Base-by-base conservation (phyloP, 2,797 vertebrate species). In the Protonibea diacanthus region DNA sequence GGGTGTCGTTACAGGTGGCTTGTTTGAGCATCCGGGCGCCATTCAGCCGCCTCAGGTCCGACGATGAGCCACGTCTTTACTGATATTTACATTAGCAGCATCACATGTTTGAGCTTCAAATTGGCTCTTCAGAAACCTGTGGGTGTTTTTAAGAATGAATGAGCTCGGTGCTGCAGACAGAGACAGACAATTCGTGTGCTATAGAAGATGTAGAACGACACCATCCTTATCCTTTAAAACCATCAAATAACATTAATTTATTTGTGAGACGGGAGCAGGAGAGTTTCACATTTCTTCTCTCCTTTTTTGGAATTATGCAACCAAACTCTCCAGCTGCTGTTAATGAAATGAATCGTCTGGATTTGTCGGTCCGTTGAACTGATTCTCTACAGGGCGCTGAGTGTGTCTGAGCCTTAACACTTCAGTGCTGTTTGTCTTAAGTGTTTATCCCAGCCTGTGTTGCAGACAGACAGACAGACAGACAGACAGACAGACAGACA, bases 341-440 rank as follows among this genome's bases (percentile, higher is more conserved):
- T 59, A 72, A 65, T 79, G 21, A 49, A 75, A 52, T 33, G 20
- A 27, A 66, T 40, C 27, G 4, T 6, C 17, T 44, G 48, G 61
- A 65, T 71, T 80, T 45, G 59, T 70, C 13, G 20, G 58, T 49
- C 20, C n/a, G 4, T 17, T 65, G 65, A 86, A 52, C 56, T 64
- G 42, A 80, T 79, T 72, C 60, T 56, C 42, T 44, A 15, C 74
- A 75, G 52, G 60, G 23, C 25, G 18, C 18, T 1, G 33, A 78
- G 61, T 23, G 27, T 33, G 21, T 62, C 76, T 82, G 59, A 88
- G 79, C 52, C 44, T 25, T 65, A 59, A 82, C 82, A 74, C 73
- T 66, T 64, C 57, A 25, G 10, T 45, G 66, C 51, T 3, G 67
- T 74, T 72, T 76, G 73, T 71, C 75, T 76, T 17, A 18, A 64